These are phyloP conservation scores for Pteropus alecto DNA, from an alignment of 2,113 vertebrate species.

Conservation along the genomic window DNA sequence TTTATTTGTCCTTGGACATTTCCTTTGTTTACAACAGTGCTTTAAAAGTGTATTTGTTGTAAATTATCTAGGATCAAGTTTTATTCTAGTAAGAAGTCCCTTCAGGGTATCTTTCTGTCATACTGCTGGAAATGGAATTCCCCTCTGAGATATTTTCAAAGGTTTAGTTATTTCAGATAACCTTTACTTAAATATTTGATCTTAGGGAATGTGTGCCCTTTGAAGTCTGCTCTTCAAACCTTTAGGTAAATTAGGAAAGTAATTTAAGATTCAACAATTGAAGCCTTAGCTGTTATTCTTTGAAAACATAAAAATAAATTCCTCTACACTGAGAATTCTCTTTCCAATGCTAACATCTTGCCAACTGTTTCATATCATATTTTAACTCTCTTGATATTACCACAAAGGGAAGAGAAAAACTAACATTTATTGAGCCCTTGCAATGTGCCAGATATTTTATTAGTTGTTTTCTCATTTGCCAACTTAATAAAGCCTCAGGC, in stretches of 20 bases:
- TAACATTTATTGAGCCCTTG: neutral
- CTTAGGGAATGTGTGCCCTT: neutral
- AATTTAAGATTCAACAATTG: conserved; percentile 27
- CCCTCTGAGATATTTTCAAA: conserved; percentile 43
- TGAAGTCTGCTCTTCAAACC: conserved; percentile 30
- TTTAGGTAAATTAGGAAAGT: conserved; percentile 41
- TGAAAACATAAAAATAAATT: conserved; percentile 40
- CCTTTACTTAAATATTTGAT: conserved; percentile 61
- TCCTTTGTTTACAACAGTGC: neutral
- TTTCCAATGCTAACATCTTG: neutral
- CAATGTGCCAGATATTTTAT: conserved; percentile 27
- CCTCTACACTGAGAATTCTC: neutral
- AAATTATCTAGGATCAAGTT: conserved; percentile 44
- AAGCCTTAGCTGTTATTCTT: neutral
- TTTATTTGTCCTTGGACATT: conserved; percentile 37
- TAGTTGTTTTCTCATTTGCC: conserved; percentile 7
- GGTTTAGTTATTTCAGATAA: conserved; percentile 39
- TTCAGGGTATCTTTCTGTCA: conserved; percentile 1
- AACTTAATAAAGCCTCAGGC: conserved; percentile 21
- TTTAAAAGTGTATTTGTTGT: conserved; percentile 39
- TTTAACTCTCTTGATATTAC: neutral
- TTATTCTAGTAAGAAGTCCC: conserved; percentile 1
- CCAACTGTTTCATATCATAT: neutral
- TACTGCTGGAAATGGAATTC: neutral
- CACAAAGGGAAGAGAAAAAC: neutral